Evolutionary conservation across 2,797 vertebrate genomes (phyloP), one percentile per base, ranked within the genome.

Genomic region (Benthosema pterotum): DNA sequence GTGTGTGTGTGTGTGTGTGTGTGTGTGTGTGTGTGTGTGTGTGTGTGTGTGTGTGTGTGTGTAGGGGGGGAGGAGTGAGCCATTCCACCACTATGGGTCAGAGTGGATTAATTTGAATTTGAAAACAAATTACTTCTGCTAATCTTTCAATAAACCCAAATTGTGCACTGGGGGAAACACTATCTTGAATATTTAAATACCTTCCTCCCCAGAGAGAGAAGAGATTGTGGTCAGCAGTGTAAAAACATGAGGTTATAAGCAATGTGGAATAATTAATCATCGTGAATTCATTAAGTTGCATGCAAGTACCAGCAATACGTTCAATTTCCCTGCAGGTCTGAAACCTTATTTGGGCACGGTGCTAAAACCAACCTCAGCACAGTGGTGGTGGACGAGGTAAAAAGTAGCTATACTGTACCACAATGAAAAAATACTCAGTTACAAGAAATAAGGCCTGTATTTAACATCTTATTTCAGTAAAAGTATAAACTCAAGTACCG

Each of bases 121-220:
- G 74, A 90, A 89, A 92, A 91, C 88, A 88, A 90, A 91, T 92
- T 87, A 89, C 87, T 83, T 81, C 71, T 67, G 79, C 82, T 91
- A 90, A 91, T 90, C 84, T 83, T 88, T 88, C 78, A 86, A 80
- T 83, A 85, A 88, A 89, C 77, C 71, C 78, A 74, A 75, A 80
- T 82, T 71, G 71, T 79, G 75, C 65, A 76, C 64, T 56, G 57
- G 78, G 77, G 32, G 32, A 38, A 38, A 85, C 75, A 72, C 77
- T 78, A 79, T 82, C 83, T 79, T 79, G 75, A 86, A 89, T 84
- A 89, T 87, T 82, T 74, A 87, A 87, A 69, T 69, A 61, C 47
- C 57, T 67, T 51, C 70, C 67, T 49, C 67, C 45, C 56, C 45
- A 2, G 69, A 75, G 66, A 68, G 63, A 78, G 83, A 83, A 72